phyloP scores from a whole-genome alignment of 2,113 vertebrate genomes.

The Loxodonta africana region DNA sequence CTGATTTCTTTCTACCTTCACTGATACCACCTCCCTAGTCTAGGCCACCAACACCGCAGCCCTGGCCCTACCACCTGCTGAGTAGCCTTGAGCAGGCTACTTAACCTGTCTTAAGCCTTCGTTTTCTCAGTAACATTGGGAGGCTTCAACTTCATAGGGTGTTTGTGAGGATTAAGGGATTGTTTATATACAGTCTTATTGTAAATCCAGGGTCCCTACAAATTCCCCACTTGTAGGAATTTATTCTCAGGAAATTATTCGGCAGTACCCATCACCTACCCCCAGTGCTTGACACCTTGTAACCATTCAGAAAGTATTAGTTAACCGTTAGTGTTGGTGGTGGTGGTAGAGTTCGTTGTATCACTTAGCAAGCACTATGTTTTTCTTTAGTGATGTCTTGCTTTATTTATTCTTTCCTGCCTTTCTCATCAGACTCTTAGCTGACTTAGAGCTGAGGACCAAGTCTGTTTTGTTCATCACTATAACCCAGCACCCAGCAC shows the following conservation, averaged over 20 bases:
- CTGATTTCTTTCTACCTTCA: not conserved
- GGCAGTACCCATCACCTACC: not conserved
- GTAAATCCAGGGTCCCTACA: no score
- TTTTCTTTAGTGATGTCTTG: not conserved
- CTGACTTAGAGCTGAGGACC: not conserved
- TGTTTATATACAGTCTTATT: not conserved
- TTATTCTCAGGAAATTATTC: no score
- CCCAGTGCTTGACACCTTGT: not conserved
- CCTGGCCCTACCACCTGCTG: not conserved
- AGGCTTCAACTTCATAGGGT: not conserved
- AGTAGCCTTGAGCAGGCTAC: not conserved
- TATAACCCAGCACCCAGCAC: not conserved
- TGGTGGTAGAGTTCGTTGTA: not conserved
- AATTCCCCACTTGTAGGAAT: no score
- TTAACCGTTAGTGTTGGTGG: not conserved
- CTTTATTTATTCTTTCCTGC: not conserved
- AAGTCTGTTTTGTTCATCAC: not conserved
- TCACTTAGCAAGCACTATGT: not conserved
- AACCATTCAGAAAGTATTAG: not conserved
- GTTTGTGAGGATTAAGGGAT: not conserved
- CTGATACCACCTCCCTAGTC: not conserved
- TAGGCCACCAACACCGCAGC: not conserved
- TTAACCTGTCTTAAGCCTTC: not conserved
- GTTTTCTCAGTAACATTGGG: constrained; percentile 20
- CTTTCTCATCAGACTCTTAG: not conserved